These are phyloP conservation scores for Heteronetta atricapilla DNA, from an alignment of 2,113 vertebrate genomes.

Conservation along the genomic window DNA sequence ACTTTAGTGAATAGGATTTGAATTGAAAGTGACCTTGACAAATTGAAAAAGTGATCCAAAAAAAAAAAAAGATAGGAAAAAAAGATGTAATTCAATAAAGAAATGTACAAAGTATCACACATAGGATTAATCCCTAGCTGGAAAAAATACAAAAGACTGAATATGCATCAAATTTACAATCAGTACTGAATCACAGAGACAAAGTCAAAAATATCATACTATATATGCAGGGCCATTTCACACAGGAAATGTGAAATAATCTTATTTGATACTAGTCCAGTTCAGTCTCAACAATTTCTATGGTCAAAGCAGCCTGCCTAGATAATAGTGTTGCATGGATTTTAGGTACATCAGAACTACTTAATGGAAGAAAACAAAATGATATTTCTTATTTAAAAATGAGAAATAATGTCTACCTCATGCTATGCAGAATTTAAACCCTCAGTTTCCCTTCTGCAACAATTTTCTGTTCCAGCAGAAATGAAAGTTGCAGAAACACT, in stretches of 20 bases:
- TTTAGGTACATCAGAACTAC: not conserved
- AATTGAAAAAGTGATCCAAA: slow-evolving; percentile 42
- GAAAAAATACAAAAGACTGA: not conserved
- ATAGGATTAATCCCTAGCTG: not conserved
- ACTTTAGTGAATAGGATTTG: slow-evolving; percentile 57
- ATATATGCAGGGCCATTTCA: not conserved
- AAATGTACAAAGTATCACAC: not conserved
- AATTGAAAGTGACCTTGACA: slow-evolving; percentile 55
- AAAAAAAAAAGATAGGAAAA: not conserved
- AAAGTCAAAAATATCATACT: not conserved
- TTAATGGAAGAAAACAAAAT: not conserved
- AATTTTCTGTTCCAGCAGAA: not conserved
- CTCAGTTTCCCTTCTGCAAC: rapidly evolving
- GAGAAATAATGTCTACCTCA: not conserved
- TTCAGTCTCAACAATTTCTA: not conserved
- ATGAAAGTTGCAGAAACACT: not conserved
- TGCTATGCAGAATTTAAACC: not conserved
- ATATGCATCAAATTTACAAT: not conserved
- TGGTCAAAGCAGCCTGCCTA: not conserved
- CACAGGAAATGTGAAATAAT: not conserved
- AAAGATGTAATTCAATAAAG: slow-evolving; percentile 4
- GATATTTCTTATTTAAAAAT: not conserved
- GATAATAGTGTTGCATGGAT: not conserved
- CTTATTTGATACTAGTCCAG: not conserved
- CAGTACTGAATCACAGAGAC: not conserved